Base-by-base conservation (phyloP, 2,113 vertebrate genomes). In the Percopsis transmontana region DNA sequence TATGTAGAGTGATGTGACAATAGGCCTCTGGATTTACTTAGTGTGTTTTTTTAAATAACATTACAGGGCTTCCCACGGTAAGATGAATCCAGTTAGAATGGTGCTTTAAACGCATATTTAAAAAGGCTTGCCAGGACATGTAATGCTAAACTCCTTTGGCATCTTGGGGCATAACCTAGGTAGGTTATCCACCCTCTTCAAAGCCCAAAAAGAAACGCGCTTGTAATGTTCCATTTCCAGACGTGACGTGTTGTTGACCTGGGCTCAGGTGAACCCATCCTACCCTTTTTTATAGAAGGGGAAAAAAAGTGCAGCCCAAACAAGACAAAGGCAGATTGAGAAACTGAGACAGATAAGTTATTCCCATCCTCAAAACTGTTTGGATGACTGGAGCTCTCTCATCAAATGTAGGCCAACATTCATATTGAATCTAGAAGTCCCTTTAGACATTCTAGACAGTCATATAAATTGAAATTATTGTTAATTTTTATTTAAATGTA, bases 31-130 rank as follows among this genome's bases (percentile, higher is more conserved):
- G 27, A 1, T 6, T 33, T 33, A 33, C 27, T 33, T 33, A n/a
- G n/a, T 33, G 27, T 33, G 27, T 33, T 33, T 33, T 33, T 6
- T 6, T 33, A 6, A 33, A 33, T 33, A 6, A 33, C 8, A 6
- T 33, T 33, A 33, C 27, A 33, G 8, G 27, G 5, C 27, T 7
- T 33, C 27, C 8, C 27, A 33, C 27, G 8, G 27, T 33, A 33
- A 33, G 8, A 33, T 33, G n/a, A 33, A 33, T 7, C 27, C 27
- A 6, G 27, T 33, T 33, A 33, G 27, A 33, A 33, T 33, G 5
- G n/a, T 58, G 41, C 62, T 13, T 33, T 57, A n/a, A 70, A 74
- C 70, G 65, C 54, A 76, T 67, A 55, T 72, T 84, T 63, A 21
- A 77, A 38, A 21, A 45, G 42, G 11, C 42, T 14, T 12, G 70